Base-by-base conservation (phyloP, 2,888 invertebrate species). In the Eupeodes latifasciatus region DNA sequence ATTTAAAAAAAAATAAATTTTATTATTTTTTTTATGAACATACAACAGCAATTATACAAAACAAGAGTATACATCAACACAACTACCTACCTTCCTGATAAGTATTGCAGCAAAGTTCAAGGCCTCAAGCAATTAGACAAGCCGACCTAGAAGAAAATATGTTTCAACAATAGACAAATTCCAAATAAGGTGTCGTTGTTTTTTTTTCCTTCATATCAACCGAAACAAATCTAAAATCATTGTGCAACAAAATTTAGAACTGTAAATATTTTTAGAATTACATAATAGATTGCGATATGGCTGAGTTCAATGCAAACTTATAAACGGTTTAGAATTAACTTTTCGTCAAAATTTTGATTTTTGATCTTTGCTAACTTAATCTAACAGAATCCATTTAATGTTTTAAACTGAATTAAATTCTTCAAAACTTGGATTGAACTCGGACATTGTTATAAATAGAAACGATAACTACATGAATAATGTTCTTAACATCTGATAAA, bases 41-140 rank as follows among this genome's bases (percentile, higher is more conserved):
- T 75, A 55, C 36, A 69, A 4, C 12, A 10, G 14, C n/a, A 19
- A 40, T 1, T 40, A 40, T 9, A 40, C 1, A 40, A 27, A 27
- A 27, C 40, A 7, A 5, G 40, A 40, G 12, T 19, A 55, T n/a
- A 72, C 34, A 27, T 27, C 27, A 55, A 57, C 64, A 75, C 49
- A 85, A 89, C 91, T 91, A 90, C 91, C 91, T 91, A 90, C 91
- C 90, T 83, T 91, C 92, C 93, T 92, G 92, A 91, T 92, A 92
- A 93, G 93, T 93, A 91, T 92, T 91, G 93, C 93, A 93, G 93
- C 93, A 92, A 93, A 93, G 93, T 93, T 93, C 93, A 92, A 92
- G 92, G 93, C 92, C 92, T 92, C 91, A 90, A 91, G 93, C 92
- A 91, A 89, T 49, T 85, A 92, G 93, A 92, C 93, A 92, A 92